Percentiles rank a stretch among this genome's conserved stretches.
These are phyloP conservation scores for Channa striata DNA, from an alignment of 2,797 vertebrate genomes.

Conservation along the genomic window DNA sequence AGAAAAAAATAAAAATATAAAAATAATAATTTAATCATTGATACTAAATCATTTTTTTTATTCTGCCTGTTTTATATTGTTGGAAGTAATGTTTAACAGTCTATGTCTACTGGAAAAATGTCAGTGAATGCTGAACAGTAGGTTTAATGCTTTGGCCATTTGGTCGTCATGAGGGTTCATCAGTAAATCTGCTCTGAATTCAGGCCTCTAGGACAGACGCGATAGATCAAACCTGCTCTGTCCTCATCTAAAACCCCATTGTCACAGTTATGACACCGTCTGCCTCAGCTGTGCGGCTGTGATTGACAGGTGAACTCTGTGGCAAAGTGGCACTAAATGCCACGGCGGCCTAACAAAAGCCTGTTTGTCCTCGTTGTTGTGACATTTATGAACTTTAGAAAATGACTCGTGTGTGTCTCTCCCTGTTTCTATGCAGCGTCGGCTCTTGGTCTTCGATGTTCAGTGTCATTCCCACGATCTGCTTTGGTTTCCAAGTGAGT, in stretches of 20 bases:
- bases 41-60: too few relatives aligned
- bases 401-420: constrained; percentile 9
- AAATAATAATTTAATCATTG: too few relatives aligned
- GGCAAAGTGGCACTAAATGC: constrained; percentile 43
- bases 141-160: too few relatives aligned
- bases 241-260: neutral
- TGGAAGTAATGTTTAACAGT: too few relatives aligned
- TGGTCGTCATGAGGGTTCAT: too few relatives aligned
- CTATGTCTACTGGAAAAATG: too few relatives aligned
- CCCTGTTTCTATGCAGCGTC: constrained; percentile 70
- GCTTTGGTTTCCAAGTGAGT: constrained; percentile 97
- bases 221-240: constrained; percentile 15
- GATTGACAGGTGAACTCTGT: constrained; percentile 45
- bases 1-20: too few relatives aligned
- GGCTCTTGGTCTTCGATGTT: constrained; percentile 90
- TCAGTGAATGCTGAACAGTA: too few relatives aligned
- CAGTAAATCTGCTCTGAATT: constrained; percentile 3
- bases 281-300: constrained; percentile 9
- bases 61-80: too few relatives aligned
- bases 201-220: constrained; percentile 19
- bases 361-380: constrained; percentile 3
- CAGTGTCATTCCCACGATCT: constrained; percentile 94
- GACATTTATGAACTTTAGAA: constrained; percentile 31
- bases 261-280: neutral
- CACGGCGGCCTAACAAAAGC: constrained; percentile 24